phyloP scores from a whole-genome alignment of 2,888 invertebrate species.

The Stenotaenia linearis region DNA sequence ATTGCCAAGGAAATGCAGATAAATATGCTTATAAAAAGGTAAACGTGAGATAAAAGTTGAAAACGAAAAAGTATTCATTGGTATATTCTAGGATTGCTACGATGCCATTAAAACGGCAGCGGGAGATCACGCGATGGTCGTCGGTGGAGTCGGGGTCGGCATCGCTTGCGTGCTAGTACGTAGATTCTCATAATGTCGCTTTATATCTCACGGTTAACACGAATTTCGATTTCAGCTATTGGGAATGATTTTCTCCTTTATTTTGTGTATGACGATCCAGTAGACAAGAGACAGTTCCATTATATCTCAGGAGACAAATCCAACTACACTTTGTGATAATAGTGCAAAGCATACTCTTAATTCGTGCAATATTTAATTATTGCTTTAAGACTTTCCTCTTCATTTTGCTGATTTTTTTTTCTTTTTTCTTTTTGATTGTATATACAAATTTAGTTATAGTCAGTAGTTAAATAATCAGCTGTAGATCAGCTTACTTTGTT shows the following conservation, averaged over 20 bases:
- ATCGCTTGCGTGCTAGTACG: constrained; percentile 79
- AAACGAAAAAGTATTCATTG: too few relatives aligned
- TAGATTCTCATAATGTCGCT: too few relatives aligned
- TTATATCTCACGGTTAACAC: neutral
- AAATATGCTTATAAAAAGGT: neutral
- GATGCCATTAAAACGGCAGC: constrained; percentile 64
- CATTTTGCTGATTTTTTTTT: neutral
- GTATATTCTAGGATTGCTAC: constrained; percentile 78
- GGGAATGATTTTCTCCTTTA: neutral
- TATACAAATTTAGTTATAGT: neutral
- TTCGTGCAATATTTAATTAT: neutral
- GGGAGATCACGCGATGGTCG: constrained; percentile 68
- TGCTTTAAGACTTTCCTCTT: neutral
- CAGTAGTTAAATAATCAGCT: neutral
- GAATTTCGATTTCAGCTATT: neutral
- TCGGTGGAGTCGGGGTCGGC: constrained; percentile 73
- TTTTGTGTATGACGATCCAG: neutral
- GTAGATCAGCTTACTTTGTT: neutral
- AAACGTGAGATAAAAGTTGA: neutral
- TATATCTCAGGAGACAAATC: neutral
- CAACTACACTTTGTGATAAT: constrained; percentile 4
- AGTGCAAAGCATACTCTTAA: neutral
- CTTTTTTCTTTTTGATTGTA: neutral
- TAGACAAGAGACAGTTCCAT: neutral
- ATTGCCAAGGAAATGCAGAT: neutral